phyloP scores from a whole-genome alignment of 2,888 invertebrate genomes.

The Thera obeliscata region DNA sequence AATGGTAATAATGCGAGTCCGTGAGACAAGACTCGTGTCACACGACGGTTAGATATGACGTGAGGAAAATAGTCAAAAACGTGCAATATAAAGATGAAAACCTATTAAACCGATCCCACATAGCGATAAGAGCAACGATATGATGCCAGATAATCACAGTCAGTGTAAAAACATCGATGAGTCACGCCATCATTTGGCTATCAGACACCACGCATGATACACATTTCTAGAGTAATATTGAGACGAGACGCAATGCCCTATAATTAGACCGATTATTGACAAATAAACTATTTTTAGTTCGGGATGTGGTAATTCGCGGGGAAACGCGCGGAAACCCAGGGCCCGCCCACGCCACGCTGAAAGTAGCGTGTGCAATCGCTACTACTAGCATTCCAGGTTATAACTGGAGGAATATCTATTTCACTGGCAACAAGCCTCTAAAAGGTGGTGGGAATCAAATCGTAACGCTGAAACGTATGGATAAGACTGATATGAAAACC shows the following conservation, averaged over 20 bases:
- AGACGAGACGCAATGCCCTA: constrained; percentile 28
- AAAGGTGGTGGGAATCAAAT: neutral
- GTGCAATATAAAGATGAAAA: neutral
- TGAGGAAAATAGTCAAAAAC: too few species aligned
- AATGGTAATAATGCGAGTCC: too few species aligned
- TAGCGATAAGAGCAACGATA: too few species aligned
- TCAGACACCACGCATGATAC: constrained; percentile 30
- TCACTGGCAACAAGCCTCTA: constrained; percentile 1
- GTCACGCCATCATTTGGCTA: constrained; percentile 32
- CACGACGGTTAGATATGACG: too few species aligned
- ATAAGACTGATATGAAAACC: too few species aligned
- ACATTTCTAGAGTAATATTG: constrained; percentile 23
- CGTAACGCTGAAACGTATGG: too few species aligned
- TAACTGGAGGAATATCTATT: constrained; percentile 30
- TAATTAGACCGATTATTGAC: constrained; percentile 55
- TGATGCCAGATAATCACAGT: constrained; percentile 7
- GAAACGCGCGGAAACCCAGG: constrained; percentile 63
- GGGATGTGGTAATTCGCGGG: constrained; percentile 65
- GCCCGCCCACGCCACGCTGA: constrained; percentile 61
- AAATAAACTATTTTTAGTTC: constrained; percentile 60
- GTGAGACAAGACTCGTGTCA: too few species aligned
- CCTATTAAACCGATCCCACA: neutral
- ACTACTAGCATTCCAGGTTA: constrained; percentile 29
- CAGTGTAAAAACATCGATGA: constrained; percentile 23
- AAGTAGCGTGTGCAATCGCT: constrained; percentile 61